Evolutionary conservation across 2,113 vertebrate species (phyloP).

Genomic region (Butorides virescens): DNA sequence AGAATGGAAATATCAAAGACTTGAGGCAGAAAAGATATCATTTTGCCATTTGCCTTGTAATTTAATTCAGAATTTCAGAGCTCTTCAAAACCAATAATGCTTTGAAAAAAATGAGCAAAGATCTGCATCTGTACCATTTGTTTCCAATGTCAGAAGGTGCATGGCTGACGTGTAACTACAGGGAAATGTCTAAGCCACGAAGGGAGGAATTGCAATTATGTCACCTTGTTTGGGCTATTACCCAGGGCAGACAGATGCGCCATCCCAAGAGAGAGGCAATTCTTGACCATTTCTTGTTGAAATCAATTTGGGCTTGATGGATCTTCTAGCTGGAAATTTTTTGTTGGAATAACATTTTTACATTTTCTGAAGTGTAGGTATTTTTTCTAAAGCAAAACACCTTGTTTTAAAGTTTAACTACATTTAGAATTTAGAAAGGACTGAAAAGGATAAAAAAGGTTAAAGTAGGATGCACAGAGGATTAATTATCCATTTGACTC

Average conservation of each 20-base stretch:
- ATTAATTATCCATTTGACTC: neutral
- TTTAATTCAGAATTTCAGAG: slow-evolving; percentile 68
- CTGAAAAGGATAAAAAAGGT: neutral
- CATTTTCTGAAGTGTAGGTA: neutral
- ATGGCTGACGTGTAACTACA: neutral
- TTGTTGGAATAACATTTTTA: neutral
- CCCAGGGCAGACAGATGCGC: neutral
- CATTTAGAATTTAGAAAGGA: neutral
- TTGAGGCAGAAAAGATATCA: slow-evolving; percentile 55
- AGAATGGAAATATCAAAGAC: slow-evolving; percentile 63
- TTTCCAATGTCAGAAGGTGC: slow-evolving; percentile 1
- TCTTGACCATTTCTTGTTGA: neutral
- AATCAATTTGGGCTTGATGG: neutral
- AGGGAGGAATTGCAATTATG: neutral
- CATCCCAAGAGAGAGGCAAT: neutral
- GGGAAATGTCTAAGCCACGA: neutral
- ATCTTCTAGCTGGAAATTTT: neutral
- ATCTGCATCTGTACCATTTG: slow-evolving; percentile 16
- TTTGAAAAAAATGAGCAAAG: slow-evolving; percentile 35
- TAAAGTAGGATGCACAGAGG: neutral
- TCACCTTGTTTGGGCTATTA: neutral
- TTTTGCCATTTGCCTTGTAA: slow-evolving; percentile 63
- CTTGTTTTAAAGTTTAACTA: neutral
- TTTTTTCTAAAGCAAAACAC: neutral
- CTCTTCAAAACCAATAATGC: slow-evolving; percentile 48